Evolutionary conservation across 2,113 vertebrate genomes (phyloP), one percentile per base, ranked within the genome.

Genomic region (Campylorhamphus procurvoides): DNA sequence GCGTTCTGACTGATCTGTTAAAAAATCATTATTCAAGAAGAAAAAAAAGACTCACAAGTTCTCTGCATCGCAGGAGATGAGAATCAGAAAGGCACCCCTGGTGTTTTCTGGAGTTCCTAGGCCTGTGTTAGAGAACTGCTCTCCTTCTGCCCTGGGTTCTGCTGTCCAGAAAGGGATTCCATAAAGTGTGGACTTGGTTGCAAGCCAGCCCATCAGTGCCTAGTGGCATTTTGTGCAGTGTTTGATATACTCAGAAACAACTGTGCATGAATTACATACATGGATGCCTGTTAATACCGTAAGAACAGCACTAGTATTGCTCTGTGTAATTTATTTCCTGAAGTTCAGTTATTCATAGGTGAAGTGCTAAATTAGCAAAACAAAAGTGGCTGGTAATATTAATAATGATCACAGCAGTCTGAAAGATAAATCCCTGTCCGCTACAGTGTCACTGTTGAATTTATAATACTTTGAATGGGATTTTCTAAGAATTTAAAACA

Each of bases 301-400:
- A 93, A 64, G 72, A 92, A 80, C 86, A 97, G 81, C 79, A 44
- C 92, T 93, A 93, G 88, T 90, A 84, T 19, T 91, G 64, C 64
- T 93, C 75, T 87, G 0, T 83, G 60, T 90, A 95, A 97, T 97
- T 94, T 95, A 93, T 94, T 95, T 90, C 5, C 5, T 89, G 67
- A 83, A 94, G 80, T 97, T 97, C 75, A 62, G 71, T 96, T 96
- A 79, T 63, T 95, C 72, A 58, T 84, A 96, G 95, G 75, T 96
- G 93, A 93, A 95, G 80, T n/a, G 7, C 86, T 88, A 81, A 92
- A 96, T 96, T 96, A 97, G 62, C 91, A 94, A 95, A 97, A 95
- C 82, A 83, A 79, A 96, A 97, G 93, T 95, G 86, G 58, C 68
- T 87, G 60, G 90, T 96, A 94, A 94, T 84, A 58, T 94, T 97